Percentiles rank a stretch among this genome's conserved stretches.
phyloP scores from a whole-genome alignment of 2,797 vertebrate species.

The Gastrophryne carolinensis region DNA sequence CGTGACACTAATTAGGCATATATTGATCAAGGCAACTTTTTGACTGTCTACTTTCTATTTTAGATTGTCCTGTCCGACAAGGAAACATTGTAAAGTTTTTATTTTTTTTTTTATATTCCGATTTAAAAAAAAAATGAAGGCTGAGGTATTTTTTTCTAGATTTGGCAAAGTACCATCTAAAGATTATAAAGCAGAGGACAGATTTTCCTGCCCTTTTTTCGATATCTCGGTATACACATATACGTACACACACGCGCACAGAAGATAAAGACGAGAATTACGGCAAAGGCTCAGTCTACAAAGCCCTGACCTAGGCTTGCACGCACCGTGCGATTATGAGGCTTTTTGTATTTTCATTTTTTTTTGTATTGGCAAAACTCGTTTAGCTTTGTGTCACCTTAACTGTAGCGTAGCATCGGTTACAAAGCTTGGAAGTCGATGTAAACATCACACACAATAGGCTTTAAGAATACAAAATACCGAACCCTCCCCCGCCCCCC shows the following conservation, averaged over 20 bases:
- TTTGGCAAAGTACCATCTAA: background rate
- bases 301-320: slow-evolving; percentile 4
- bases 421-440: slow-evolving; percentile 59
- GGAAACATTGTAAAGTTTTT: background rate
- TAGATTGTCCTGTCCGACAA: background rate
- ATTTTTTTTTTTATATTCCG: background rate
- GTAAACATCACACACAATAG: slow-evolving; percentile 22
- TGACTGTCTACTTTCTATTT: background rate
- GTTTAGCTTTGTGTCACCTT: slow-evolving; percentile 16
- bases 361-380: slow-evolving; percentile 29
- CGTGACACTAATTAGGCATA: too few species aligned
- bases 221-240: background rate
- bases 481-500: background rate
- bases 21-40: background rate
- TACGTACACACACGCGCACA: background rate
- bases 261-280: background rate
- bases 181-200: background rate
- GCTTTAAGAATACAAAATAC: background rate
- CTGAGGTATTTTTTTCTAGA: slow-evolving; percentile 32
- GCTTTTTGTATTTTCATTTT: background rate
- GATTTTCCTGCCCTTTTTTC: background rate
- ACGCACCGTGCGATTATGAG: slow-evolving; percentile 13
- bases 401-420: slow-evolving; percentile 61
- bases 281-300: background rate
- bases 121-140: background rate